Conservation (phyloP, 2,888 invertebrate species). For the Parnassius mnemosyne region DNA sequence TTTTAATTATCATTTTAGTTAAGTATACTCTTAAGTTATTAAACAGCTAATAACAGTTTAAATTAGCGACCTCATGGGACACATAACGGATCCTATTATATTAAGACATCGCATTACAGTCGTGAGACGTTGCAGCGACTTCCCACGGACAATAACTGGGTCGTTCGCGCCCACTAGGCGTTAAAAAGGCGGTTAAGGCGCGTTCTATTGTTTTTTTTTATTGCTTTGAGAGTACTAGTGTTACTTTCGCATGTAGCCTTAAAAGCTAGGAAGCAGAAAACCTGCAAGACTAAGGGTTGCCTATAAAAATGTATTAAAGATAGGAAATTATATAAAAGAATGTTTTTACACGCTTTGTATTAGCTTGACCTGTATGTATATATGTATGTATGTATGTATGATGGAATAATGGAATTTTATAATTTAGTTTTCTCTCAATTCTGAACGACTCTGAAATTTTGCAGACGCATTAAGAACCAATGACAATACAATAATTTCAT, state of each 20-base stretch:
- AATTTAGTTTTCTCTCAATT: no score
- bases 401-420: no score
- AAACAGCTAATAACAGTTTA: constrained; percentile 12
- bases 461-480: no score
- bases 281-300: not conserved
- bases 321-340: no score
- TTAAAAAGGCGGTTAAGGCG: constrained; percentile 17
- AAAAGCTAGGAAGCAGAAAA: constrained; percentile 4
- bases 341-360: no score
- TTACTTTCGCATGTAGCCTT: constrained; percentile 8
- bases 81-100: constrained; percentile 23
- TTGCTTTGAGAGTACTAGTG: constrained; percentile 10
- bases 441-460: no score
- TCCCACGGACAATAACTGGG: constrained; percentile 29
- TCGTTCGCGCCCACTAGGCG: constrained; percentile 27
- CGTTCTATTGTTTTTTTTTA: constrained; percentile 7
- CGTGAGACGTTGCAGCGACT: constrained; percentile 15
- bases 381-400: no score
- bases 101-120: constrained; percentile 23
- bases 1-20: not conserved
- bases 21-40: constrained; percentile 11
- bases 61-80: constrained; percentile 25
- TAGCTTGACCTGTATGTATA: no score
- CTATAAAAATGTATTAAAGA: no score
- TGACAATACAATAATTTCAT: no score